Conservation (phyloP, 2,888 invertebrate species). For the Schizaphis graminum region DNA sequence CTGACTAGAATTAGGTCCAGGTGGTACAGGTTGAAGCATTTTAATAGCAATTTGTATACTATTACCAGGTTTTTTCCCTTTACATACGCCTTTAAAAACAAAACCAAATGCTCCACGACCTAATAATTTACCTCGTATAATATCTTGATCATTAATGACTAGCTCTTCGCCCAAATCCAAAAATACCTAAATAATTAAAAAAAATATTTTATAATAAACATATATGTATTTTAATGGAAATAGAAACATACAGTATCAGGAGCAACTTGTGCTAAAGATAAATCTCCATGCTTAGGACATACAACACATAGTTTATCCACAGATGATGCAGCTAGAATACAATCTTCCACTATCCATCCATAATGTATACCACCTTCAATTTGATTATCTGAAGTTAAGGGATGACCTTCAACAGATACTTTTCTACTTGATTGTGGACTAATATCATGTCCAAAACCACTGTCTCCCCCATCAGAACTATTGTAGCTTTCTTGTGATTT, state of each 20-base stretch:
- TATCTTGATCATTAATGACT: constrained; percentile 85
- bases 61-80: constrained; percentile 73
- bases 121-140: constrained; percentile 82
- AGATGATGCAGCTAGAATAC: constrained; percentile 82
- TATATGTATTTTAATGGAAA: background rate
- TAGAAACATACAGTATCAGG: constrained; percentile 85
- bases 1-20: constrained; percentile 79
- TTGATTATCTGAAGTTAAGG: constrained; percentile 72
- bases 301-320: constrained; percentile 77
- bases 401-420: constrained; percentile 86
- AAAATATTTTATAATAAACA: background rate
- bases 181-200: constrained; percentile 76
- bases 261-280: constrained; percentile 84
- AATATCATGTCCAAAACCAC: constrained; percentile 85
- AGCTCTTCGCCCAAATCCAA: constrained; percentile 87
- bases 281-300: constrained; percentile 86
- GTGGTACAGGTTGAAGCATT: constrained; percentile 94
- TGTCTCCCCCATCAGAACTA: constrained; percentile 85
- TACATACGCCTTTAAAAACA: constrained; percentile 87
- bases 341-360: constrained; percentile 95
- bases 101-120: constrained; percentile 99
- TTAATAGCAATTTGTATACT: constrained; percentile 89
- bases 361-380: constrained; percentile 73
- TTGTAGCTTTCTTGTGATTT: constrained; percentile 79
- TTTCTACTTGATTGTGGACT: constrained; percentile 83